Conservation (phyloP, 2,113 vertebrate species). For the Microtus oregoni region DNA sequence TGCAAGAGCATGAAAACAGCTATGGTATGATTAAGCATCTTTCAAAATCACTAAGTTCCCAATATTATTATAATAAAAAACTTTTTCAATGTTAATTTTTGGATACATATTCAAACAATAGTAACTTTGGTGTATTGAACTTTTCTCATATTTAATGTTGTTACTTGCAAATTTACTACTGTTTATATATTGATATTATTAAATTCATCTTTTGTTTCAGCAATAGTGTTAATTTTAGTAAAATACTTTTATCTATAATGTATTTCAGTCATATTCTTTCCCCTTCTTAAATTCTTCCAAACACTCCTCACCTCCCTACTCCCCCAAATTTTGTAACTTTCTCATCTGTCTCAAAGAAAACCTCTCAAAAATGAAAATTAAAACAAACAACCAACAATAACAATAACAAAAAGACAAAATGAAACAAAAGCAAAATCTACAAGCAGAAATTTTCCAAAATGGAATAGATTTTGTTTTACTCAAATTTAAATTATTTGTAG, state of each 20-base stretch:
- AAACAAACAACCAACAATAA: background rate
- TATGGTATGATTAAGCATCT: background rate
- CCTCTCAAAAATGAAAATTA: background rate
- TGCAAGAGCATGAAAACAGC: background rate
- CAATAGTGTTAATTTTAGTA: background rate
- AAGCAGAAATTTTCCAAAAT: background rate
- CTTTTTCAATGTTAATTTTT: background rate
- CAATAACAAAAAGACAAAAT: background rate
- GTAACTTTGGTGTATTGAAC: background rate
- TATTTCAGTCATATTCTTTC: background rate
- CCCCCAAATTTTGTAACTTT: too few species aligned
- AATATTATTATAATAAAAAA: background rate
- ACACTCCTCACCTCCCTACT: too few species aligned
- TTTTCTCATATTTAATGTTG: background rate
- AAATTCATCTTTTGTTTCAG: background rate
- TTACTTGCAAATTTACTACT: conserved; percentile 1
- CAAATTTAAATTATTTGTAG: background rate
- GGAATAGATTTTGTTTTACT: too few species aligned
- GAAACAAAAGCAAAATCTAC: background rate
- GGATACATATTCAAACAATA: background rate
- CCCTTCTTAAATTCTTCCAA: background rate
- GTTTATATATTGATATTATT: background rate
- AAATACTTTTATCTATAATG: background rate
- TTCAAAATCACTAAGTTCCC: background rate
- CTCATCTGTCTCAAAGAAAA: background rate